phyloP scores from a whole-genome alignment of 2,797 vertebrate genomes.

The Parauchenoglanis punctatus region DNA sequence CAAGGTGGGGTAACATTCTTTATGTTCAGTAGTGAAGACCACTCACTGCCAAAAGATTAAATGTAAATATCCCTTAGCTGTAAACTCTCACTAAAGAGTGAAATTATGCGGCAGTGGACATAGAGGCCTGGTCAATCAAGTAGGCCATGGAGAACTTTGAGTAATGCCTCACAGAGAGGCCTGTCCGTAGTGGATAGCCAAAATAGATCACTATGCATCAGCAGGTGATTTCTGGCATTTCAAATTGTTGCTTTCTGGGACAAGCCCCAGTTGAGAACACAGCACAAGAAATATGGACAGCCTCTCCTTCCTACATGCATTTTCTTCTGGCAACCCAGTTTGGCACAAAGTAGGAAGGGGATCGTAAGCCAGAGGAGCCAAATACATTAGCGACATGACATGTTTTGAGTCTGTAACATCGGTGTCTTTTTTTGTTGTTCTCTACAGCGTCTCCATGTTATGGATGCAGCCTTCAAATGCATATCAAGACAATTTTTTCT shows the following conservation, averaged over 20 bases:
- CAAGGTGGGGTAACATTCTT: not conserved
- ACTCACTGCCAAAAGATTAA: not conserved
- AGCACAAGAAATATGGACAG: not conserved
- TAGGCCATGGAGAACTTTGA: not conserved
- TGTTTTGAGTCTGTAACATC: not conserved
- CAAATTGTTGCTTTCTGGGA: not conserved
- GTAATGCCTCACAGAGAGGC: not conserved
- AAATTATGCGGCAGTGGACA: not conserved
- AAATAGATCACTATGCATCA: not conserved
- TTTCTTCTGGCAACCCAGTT: not conserved
- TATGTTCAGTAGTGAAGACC: not conserved
- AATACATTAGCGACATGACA: not conserved
- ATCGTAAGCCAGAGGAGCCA: not conserved
- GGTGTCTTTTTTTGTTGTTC: not conserved
- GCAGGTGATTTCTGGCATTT: not conserved
- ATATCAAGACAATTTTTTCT: not conserved
- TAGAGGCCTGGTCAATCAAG: not conserved
- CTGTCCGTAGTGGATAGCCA: not conserved
- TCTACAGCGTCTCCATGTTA: not conserved
- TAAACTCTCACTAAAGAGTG: not conserved
- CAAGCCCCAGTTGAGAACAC: conserved; percentile 7
- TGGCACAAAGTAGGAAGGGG: not conserved
- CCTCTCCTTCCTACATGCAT: not conserved
- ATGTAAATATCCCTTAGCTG: not conserved
- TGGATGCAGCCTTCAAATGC: not conserved